Percentiles rank a stretch among this genome's conserved stretches.
These are phyloP conservation scores for Metalampra italica DNA, from an alignment of 2,888 invertebrate genomes.

Conservation along the genomic window DNA sequence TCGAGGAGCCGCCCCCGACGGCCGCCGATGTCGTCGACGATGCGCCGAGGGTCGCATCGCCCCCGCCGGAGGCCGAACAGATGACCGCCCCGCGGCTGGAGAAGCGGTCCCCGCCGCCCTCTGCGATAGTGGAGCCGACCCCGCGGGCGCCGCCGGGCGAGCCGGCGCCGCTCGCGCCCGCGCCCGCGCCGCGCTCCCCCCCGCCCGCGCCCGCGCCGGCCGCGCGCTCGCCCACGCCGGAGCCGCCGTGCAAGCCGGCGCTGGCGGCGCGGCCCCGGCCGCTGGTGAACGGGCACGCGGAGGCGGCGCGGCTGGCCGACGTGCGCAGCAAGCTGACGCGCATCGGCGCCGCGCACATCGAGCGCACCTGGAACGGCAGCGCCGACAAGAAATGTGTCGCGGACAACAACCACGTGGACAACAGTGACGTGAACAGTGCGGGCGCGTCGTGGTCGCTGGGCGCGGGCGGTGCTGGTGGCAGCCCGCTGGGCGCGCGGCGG, in stretches of 20 bases:
- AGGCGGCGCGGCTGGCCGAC: conserved; percentile 21
- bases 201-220: conserved; percentile 23
- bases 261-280: conserved; percentile 15
- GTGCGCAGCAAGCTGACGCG: not conserved
- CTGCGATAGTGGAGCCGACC: conserved; percentile 63
- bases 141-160: conserved; percentile 47
- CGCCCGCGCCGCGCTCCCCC: conserved; percentile 8
- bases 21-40: conserved; percentile 39
- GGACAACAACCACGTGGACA: conserved; percentile 16
- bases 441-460: not conserved
- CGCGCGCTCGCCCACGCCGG: conserved; percentile 18
- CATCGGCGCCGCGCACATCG: conserved; percentile 38
- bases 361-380: conserved; percentile 56
- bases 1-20: conserved; percentile 15
- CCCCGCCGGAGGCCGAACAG: conserved; percentile 22
- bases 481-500: conserved; percentile 32
- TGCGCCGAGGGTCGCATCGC: conserved; percentile 6
- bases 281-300: conserved; percentile 38
- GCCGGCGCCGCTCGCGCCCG: conserved; percentile 25
- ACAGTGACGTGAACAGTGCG: conserved; percentile 17
- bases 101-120: conserved; percentile 31
- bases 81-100: conserved; percentile 14
- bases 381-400: conserved; percentile 20
- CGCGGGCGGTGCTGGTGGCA: conserved; percentile 17
- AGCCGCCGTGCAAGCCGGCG: conserved; percentile 10